Evolutionary conservation across 2,113 vertebrate genomes (phyloP).

Genomic region (Struthio camelus): DNA sequence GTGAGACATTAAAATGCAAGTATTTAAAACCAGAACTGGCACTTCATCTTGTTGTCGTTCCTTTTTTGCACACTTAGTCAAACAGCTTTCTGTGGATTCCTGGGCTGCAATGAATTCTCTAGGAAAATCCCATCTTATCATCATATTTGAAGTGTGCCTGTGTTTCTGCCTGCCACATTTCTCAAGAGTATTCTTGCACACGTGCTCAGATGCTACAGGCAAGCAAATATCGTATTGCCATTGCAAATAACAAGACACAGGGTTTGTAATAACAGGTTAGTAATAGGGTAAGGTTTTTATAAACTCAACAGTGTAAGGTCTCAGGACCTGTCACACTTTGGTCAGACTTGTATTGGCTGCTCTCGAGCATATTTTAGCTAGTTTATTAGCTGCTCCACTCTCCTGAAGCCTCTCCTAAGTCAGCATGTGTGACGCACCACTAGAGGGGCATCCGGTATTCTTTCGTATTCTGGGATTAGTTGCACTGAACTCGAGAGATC

Average conservation of each 20-base stretch:
- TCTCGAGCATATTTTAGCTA: background rate
- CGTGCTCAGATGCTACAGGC: background rate
- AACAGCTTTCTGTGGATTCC: too few species aligned
- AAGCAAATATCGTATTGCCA: background rate
- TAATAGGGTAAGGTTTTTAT: background rate
- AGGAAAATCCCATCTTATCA: background rate
- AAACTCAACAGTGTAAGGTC: background rate
- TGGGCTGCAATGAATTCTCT: too few species aligned
- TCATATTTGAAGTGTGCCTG: background rate
- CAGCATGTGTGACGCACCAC: too few species aligned
- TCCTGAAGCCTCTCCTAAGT: too few species aligned
- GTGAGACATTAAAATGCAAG: too few species aligned
- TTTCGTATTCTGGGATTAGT: too few species aligned
- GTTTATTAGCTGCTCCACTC: too few species aligned
- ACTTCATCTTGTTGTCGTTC: too few species aligned
- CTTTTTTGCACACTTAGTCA: too few species aligned
- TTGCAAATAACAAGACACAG: background rate
- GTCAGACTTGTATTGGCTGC: background rate
- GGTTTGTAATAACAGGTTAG: background rate
- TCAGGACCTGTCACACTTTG: background rate
- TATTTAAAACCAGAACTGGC: too few species aligned
- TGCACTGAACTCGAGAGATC: too few species aligned
- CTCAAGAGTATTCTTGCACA: background rate
- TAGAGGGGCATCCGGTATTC: too few species aligned
- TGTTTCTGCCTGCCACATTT: background rate